phyloP scores from a whole-genome alignment of 2,113 vertebrate species.

The Serilophus lunatus region DNA sequence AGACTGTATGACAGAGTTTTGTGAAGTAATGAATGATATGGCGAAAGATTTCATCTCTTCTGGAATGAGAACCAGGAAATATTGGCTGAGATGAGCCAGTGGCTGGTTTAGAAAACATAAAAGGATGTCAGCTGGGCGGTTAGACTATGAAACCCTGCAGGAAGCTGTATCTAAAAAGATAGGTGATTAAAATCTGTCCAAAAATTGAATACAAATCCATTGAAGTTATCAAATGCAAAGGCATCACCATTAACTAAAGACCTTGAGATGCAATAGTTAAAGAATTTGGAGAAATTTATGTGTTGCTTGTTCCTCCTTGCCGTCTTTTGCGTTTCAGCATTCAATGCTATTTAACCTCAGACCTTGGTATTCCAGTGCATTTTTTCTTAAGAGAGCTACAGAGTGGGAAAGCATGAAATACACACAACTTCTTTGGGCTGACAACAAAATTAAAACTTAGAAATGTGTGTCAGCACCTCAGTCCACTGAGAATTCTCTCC shows the following conservation, averaged over 20 bases:
- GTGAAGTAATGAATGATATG: not conserved
- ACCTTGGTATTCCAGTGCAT: not conserved
- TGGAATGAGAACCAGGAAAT: not conserved
- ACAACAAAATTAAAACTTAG: not conserved
- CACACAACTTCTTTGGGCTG: not conserved
- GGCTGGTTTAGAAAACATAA: not conserved
- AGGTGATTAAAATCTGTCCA: not conserved
- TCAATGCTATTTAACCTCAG: not conserved
- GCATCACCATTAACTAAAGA: not conserved
- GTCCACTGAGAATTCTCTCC: not conserved
- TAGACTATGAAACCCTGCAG: not conserved
- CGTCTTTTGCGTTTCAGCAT: not conserved
- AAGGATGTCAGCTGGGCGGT: not conserved
- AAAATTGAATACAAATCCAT: not conserved
- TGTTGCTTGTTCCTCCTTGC: not conserved
- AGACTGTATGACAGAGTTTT: not conserved
- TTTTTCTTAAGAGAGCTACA: not conserved
- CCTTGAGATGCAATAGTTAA: not conserved
- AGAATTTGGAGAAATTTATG: not conserved
- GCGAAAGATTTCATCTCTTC: not conserved
- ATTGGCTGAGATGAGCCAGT: not conserved
- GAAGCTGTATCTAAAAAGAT: not conserved
- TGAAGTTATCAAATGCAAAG: not conserved
- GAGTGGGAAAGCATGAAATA: not conserved
- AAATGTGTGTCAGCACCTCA: not conserved